Conservation (phyloP, 2,797 vertebrate genomes). For the Pipistrellus nathusii region DNA sequence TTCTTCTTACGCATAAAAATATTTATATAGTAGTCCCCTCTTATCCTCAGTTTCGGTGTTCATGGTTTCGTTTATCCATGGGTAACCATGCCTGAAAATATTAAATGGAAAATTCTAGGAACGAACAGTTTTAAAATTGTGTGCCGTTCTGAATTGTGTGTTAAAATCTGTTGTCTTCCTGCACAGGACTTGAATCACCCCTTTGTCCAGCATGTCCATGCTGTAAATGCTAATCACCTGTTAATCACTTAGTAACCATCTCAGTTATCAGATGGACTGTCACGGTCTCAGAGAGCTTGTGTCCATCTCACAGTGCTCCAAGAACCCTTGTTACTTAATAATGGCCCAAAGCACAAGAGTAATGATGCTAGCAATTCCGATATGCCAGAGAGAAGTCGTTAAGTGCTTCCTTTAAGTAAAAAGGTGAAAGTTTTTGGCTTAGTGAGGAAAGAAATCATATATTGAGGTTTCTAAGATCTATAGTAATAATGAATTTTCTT, state of each 20-base stretch:
- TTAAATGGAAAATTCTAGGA: not conserved
- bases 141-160: not conserved
- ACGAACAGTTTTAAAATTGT: not conserved
- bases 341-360: not conserved
- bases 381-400: not conserved
- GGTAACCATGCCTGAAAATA: not conserved
- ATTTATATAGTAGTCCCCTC: not conserved
- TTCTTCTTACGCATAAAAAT: conserved; percentile 33
- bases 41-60: not conserved
- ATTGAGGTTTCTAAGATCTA: not conserved
- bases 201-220: not conserved
- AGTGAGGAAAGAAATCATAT: not conserved
- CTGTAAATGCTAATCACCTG: not conserved
- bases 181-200: not conserved
- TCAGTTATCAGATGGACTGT: not conserved
- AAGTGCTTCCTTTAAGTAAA: not conserved
- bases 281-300: not conserved
- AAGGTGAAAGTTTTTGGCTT: not conserved
- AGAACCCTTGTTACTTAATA: not conserved
- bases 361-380: not conserved
- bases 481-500: not conserved
- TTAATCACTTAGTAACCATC: not conserved
- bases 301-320: not conserved
- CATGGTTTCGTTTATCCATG: not conserved
- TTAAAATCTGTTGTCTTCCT: not conserved